A percentile compares a stretch with the other conserved stretches of the same genome.
These are phyloP conservation scores for Atherinosoma microstoma DNA, from an alignment of 2,797 vertebrate species.

Conservation along the genomic window DNA sequence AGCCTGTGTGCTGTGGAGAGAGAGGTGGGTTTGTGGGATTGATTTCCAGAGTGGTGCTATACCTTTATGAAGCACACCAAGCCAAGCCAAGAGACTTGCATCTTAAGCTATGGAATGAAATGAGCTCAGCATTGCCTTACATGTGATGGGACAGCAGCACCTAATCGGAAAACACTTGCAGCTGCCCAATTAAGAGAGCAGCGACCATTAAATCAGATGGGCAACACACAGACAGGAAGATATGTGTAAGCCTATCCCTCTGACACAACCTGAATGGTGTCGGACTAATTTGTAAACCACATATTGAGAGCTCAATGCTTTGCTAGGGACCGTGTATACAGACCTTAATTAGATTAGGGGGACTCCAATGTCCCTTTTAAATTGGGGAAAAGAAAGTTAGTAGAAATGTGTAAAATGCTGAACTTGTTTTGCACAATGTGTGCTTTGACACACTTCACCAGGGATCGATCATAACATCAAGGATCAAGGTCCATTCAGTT, in stretches of 20 bases:
- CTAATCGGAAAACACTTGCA: slow-evolving; percentile 28
- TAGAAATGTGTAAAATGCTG: neutral
- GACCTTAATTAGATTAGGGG: too few species aligned
- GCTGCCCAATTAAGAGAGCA: slow-evolving; percentile 28
- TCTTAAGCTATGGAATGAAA: slow-evolving; percentile 53
- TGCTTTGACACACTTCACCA: too few species aligned
- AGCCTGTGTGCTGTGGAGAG: slow-evolving; percentile 71
- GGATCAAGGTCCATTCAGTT: neutral
- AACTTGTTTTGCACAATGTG: neutral
- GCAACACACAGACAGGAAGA: slow-evolving; percentile 2
- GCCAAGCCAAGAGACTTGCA: slow-evolving; percentile 42
- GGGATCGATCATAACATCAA: too few species aligned
- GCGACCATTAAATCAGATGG: slow-evolving; percentile 17
- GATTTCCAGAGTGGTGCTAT: slow-evolving; percentile 70
- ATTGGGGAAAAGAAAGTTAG: neutral
- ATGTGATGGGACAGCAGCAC: slow-evolving; percentile 16
- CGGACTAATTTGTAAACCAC: neutral
- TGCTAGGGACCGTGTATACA: neutral
- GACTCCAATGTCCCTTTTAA: neutral
- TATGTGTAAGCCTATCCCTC: neutral
- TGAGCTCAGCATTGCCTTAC: slow-evolving; percentile 39
- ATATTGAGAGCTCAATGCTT: neutral
- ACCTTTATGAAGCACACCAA: slow-evolving; percentile 58
- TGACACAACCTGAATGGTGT: slow-evolving; percentile 6
- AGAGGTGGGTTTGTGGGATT: slow-evolving; percentile 65